A percentile compares a stretch with the other conserved stretches of the same genome.
Evolutionary conservation across 2,113 vertebrate species (phyloP).

Genomic region (Penelope pileata): DNA sequence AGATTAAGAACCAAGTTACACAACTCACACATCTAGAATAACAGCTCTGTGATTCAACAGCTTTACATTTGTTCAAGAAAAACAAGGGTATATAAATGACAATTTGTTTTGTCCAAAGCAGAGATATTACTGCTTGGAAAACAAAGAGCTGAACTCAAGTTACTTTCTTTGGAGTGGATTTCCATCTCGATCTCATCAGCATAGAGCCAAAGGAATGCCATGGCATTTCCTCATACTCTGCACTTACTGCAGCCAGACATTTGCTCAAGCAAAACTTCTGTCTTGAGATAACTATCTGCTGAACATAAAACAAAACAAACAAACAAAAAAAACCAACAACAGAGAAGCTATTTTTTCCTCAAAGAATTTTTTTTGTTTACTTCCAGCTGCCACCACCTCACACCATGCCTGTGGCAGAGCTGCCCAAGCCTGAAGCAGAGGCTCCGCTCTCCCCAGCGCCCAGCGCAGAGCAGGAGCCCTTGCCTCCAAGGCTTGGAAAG

Average conservation of each 20-base stretch:
- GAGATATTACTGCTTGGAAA: background rate
- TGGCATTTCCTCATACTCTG: background rate
- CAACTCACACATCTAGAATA: background rate
- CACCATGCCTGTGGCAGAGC: background rate
- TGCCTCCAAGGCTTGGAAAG: background rate
- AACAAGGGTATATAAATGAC: background rate
- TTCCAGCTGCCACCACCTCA: background rate
- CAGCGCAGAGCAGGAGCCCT: background rate
- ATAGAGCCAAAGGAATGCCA: background rate
- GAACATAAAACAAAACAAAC: background rate
- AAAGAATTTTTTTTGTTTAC: background rate
- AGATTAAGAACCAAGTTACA: background rate
- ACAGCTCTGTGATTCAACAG: conserved; percentile 1
- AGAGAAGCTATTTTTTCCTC: background rate
- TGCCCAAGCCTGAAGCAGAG: background rate
- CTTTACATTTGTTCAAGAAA: background rate
- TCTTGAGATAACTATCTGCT: background rate
- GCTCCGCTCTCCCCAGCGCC: background rate
- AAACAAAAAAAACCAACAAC: too few species aligned
- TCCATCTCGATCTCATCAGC: background rate
- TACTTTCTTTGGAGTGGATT: background rate
- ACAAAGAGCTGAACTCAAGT: background rate
- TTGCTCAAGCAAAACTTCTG: background rate
- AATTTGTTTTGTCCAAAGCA: background rate
- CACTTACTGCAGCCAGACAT: background rate